These are phyloP conservation scores for Chelonoidis abingdonii DNA, from an alignment of 2,113 vertebrate species.

Conservation along the genomic window DNA sequence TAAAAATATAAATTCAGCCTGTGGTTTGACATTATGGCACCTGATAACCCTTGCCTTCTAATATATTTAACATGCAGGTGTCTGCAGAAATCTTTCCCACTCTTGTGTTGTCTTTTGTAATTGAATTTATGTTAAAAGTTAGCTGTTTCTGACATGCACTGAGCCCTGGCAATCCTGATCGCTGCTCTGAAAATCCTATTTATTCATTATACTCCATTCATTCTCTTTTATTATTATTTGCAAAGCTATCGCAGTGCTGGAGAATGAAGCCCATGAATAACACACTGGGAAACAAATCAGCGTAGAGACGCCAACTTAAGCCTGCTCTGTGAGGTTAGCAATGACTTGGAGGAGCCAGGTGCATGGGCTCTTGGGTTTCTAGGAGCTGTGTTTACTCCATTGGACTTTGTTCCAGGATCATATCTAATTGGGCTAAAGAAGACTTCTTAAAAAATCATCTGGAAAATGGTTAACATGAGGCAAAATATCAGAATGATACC, in stretches of 20 bases:
- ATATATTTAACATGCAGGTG: not conserved
- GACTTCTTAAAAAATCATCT: not conserved
- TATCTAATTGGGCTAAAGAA: accelerated
- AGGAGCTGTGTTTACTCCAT: not conserved
- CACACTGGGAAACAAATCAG: not conserved
- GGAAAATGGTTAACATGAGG: not conserved
- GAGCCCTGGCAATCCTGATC: not conserved
- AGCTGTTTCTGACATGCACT: not conserved
- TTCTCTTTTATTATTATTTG: conserved; percentile 17
- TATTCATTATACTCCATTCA: conserved; percentile 48
- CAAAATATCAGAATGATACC: not conserved
- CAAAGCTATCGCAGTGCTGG: conserved; percentile 48
- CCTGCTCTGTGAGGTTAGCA: not conserved
- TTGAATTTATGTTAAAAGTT: not conserved
- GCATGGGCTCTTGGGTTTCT: not conserved
- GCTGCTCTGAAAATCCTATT: conserved; percentile 3
- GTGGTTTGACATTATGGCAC: not conserved
- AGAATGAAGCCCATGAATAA: conserved; percentile 19
- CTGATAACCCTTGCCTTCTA: not conserved
- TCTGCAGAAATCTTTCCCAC: not conserved
- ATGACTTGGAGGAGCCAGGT: accelerated
- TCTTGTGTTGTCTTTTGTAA: not conserved
- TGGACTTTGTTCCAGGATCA: not conserved
- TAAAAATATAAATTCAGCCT: not conserved
- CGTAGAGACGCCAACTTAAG: not conserved